phyloP scores from a whole-genome alignment of 2,113 vertebrate species.

The Pycnonotus jocosus region DNA sequence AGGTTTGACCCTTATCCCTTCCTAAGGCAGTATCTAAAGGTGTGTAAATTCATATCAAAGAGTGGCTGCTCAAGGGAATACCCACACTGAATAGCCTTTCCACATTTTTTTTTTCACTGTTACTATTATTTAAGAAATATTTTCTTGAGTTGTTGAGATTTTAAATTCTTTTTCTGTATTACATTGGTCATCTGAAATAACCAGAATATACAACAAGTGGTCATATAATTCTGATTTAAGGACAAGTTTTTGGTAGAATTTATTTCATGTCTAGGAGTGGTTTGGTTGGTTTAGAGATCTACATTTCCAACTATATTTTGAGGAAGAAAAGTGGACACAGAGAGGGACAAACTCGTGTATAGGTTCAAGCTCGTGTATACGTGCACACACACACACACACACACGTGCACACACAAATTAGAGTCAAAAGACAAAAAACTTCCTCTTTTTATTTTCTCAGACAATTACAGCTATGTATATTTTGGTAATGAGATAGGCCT shows the following conservation, averaged over 20 bases:
- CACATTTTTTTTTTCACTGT: not conserved
- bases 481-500: not conserved
- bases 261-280: not conserved
- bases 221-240: constrained; percentile 4
- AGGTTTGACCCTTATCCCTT: not conserved
- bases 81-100: not conserved
- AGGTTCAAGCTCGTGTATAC: accelerated
- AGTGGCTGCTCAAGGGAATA: not conserved
- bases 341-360: not conserved
- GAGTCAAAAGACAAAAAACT: not conserved
- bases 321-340: not conserved
- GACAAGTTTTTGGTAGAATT: not conserved
- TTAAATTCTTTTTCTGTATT: not conserved
- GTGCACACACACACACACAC: not conserved
- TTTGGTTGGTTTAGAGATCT: not conserved
- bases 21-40: not conserved
- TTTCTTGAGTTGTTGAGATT: not conserved
- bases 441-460: not conserved
- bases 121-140: not conserved
- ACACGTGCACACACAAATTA: not conserved
- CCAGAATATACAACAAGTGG: not conserved
- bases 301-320: not conserved
- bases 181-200: not conserved
- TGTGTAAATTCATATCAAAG: not conserved
- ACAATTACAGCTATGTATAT: not conserved